Evolutionary conservation across 2,113 vertebrate species (phyloP).

Genomic region (Willisornis vidua): DNA sequence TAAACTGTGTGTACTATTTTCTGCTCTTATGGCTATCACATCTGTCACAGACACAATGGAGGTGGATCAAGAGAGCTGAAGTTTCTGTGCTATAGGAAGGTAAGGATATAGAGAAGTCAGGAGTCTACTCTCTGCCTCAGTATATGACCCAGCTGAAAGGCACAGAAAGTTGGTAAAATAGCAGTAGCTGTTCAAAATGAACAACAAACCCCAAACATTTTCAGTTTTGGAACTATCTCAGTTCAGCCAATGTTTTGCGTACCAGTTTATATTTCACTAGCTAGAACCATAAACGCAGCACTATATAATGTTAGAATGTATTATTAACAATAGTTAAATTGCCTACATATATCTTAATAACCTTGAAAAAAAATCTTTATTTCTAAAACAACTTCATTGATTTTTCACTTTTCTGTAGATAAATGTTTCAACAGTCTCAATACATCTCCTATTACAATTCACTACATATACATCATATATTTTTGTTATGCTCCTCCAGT

Average conservation of each 20-base stretch:
- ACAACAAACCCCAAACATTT: neutral
- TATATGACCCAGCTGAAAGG: neutral
- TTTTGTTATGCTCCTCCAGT: neutral
- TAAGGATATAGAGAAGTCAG: neutral
- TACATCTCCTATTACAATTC: neutral
- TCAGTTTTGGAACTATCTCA: neutral
- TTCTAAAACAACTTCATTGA: conserved; percentile 42
- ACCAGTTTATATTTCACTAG: neutral
- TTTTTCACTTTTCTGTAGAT: conserved; percentile 47
- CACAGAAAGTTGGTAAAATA: neutral
- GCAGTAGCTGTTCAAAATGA: neutral
- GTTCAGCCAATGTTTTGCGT: neutral
- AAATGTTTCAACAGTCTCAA: neutral
- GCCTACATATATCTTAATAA: conserved; percentile 18
- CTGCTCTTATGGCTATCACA: neutral
- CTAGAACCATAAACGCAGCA: neutral
- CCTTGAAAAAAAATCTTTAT: conserved; percentile 26
- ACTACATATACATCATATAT: neutral
- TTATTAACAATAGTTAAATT: conserved; percentile 6
- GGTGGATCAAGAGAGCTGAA: neutral
- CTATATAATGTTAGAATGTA: neutral
- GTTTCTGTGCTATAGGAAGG: neutral
- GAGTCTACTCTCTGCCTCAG: neutral
- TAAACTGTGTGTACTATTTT: neutral
- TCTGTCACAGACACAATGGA: neutral